Percentiles rank a stretch among this genome's conserved stretches.
phyloP scores from a whole-genome alignment of 2,888 invertebrate genomes.

The Atrina japonica region DNA sequence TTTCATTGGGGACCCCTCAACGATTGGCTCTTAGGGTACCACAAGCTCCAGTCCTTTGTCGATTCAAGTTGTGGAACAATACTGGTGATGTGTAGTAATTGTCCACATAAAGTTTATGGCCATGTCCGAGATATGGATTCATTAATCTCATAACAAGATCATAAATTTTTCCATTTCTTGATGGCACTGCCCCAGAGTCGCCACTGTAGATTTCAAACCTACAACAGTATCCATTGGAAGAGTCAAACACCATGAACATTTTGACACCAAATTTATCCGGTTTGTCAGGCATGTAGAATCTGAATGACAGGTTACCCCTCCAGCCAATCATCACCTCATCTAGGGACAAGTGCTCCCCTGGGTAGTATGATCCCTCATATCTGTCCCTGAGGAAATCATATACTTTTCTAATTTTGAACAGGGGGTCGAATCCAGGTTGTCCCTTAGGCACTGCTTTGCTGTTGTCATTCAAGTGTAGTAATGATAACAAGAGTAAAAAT shows the following conservation, averaged over 20 bases:
- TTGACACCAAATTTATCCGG: conserved; percentile 25
- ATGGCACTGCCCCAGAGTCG: neutral
- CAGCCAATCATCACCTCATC: conserved; percentile 29
- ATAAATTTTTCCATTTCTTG: conserved; percentile 22
- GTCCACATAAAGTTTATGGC: conserved; percentile 47
- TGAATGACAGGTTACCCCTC: conserved; percentile 24
- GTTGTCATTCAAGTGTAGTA: conserved; percentile 22
- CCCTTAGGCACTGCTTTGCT: neutral
- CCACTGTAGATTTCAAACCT: conserved; percentile 21
- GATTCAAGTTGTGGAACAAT: conserved; percentile 36
- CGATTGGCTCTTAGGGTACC: conserved; percentile 43
- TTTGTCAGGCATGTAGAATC: conserved; percentile 27
- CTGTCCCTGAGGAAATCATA: conserved; percentile 9
- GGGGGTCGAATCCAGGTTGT: conserved; percentile 13
- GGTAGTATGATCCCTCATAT: conserved; percentile 3
- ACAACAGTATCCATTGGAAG: conserved; percentile 19
- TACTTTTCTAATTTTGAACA: conserved; percentile 2
- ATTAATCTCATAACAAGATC: conserved; percentile 22
- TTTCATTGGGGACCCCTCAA: conserved; percentile 38
- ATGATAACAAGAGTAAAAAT: conserved; percentile 12
- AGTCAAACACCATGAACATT: conserved; percentile 19
- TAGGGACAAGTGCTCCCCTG: conserved; percentile 22
- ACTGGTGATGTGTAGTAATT: conserved; percentile 43
- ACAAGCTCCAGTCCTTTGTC: conserved; percentile 33
- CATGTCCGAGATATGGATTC: conserved; percentile 26